Evolutionary conservation across 2,888 invertebrate genomes (phyloP), one percentile per base, ranked within the genome.

Genomic region (Tortricodes alternella): DNA sequence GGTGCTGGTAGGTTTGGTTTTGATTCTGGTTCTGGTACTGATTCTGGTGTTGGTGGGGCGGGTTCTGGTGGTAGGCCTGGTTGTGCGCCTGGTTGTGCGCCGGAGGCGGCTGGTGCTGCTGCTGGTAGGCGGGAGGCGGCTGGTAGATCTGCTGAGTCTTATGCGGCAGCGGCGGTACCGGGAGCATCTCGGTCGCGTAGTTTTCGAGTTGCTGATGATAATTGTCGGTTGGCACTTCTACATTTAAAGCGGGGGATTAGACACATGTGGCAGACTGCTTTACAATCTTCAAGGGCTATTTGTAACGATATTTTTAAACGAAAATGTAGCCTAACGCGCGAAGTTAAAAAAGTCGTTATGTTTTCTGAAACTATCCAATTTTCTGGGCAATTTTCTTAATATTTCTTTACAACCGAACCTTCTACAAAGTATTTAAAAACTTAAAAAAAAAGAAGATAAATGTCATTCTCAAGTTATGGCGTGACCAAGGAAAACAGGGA

Each of bases 191-290:
- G 0, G 83, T 81, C 0, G 85, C 88, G 76, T 91, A 91, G 66
- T 72, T 88, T 64, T 91, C 89, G 61, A 91, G 82, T 80, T 91
- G 91, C 58, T 89, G 89, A 39, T 90, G 87, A 62, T 90, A 91
- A 70, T 88, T 89, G 68, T 89, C 88, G 67, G 81, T 73, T 52
- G 85, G 70, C 58, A 83, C 74, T 53, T 89, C 89, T 89, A 71
- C 59, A 64, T 55, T 27, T 39, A 32, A 46, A 51, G 58, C 67
- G 58, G 48, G 46, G 41, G 23, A 19, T 76, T 80, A 78, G 64
- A 73, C 65, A 62, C 52, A 61, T 39, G 63, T 61, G 64, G 44
- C 35, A 53, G 48, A 37, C 35, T 24, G 9, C 11, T 9, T 8
- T 24, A 18, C 53, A 37, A 13, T 50, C 29, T 50, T 56, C 56